Conservation (phyloP, 2,113 vertebrate genomes). For the Apistogramma diplotaenia region DNA sequence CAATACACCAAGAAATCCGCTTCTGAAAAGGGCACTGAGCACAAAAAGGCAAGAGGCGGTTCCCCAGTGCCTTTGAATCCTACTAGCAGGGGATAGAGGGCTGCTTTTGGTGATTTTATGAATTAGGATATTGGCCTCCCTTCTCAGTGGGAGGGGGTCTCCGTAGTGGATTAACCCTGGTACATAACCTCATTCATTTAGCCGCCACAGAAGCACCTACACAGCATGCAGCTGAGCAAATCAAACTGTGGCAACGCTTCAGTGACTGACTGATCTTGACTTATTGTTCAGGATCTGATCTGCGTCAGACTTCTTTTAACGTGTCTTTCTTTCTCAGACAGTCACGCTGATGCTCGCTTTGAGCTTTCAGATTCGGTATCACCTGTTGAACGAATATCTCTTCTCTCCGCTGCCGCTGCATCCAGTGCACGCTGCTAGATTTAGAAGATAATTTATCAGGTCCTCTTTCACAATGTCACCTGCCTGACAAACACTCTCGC, state of each 20-base stretch:
- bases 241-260: slow-evolving; percentile 11
- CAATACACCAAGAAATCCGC: neutral
- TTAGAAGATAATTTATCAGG: slow-evolving; percentile 1
- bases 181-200: slow-evolving; percentile 55
- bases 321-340: neutral
- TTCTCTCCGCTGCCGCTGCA: neutral
- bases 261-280: slow-evolving; percentile 7
- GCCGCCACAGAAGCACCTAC: slow-evolving; percentile 10
- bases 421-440: neutral
- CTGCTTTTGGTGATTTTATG: neutral
- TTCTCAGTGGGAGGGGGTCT: slow-evolving; percentile 1
- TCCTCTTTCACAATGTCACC: neutral
- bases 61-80: neutral
- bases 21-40: slow-evolving; percentile 30
- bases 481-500: neutral
- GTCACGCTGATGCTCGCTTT: neutral
- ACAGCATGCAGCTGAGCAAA: neutral
- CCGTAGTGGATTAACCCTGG: slow-evolving; percentile 45
- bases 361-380: neutral
- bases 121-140: slow-evolving; percentile 17
- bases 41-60: slow-evolving; percentile 7
- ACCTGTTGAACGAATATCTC: neutral
- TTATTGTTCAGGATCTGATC: neutral
- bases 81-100: neutral
- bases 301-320: neutral